These are phyloP conservation scores for Drosophila multiciliata DNA, from an alignment of 2,888 invertebrate species.

Conservation along the genomic window DNA sequence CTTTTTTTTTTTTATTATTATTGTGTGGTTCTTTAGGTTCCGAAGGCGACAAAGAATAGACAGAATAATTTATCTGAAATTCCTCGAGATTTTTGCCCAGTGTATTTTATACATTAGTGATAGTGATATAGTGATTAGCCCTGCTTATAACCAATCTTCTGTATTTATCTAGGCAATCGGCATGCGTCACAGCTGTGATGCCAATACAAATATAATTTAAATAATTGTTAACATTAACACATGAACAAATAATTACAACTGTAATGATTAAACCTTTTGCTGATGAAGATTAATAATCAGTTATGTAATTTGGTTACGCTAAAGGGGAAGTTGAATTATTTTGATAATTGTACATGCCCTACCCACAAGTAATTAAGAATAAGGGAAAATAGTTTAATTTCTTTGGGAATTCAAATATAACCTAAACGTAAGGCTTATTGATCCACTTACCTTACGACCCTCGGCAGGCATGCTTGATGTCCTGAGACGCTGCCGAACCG, in stretches of 20 bases:
- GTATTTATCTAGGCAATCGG: neutral
- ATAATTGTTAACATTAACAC: neutral
- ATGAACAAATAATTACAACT: neutral
- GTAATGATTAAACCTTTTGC: neutral
- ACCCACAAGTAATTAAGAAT: neutral
- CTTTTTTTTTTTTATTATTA: slow-evolving; percentile 28
- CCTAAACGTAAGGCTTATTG: neutral
- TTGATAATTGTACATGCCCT: neutral
- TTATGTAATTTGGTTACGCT: neutral
- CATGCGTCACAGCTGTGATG: slow-evolving; percentile 2
- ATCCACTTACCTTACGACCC: slow-evolving; percentile 82
- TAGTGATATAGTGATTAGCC: slow-evolving; percentile 1
- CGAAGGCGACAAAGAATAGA: slow-evolving; percentile 17
- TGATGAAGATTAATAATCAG: neutral
- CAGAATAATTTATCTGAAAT: neutral
- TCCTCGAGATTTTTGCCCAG: neutral
- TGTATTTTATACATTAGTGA: neutral
- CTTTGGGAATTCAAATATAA: neutral
- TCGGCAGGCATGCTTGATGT: slow-evolving; percentile 85
- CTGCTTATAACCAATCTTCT: slow-evolving; percentile 6
- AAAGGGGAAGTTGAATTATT: neutral
- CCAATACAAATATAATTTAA: slow-evolving; percentile 12
- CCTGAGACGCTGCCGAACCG: slow-evolving; percentile 82
- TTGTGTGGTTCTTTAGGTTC: neutral
- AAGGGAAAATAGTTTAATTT: neutral